A percentile compares a stretch with the other conserved stretches of the same genome.
Conservation (phyloP, 2,797 vertebrate species). For the Gymnothorax reevesii region DNA sequence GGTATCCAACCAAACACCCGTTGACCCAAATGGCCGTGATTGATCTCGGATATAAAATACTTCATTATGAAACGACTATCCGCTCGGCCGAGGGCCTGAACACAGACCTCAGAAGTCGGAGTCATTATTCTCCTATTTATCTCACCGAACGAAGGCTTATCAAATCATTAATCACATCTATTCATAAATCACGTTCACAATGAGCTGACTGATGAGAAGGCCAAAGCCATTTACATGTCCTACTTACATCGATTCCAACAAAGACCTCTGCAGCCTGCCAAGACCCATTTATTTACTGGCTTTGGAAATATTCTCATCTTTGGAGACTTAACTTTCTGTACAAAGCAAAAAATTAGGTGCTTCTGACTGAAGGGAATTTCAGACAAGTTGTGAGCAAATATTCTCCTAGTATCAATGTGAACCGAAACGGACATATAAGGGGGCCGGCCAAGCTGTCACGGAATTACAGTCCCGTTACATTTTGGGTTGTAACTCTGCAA, state of each 20-base stretch:
- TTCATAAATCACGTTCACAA: slow-evolving; percentile 32
- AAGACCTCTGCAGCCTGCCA: neutral
- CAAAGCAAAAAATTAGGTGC: neutral
- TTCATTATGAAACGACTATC: slow-evolving; percentile 24
- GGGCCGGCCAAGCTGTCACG: too few relatives aligned
- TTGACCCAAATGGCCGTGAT: slow-evolving; percentile 28
- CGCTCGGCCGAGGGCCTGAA: slow-evolving; percentile 25
- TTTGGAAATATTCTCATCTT: neutral
- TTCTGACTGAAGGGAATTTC: neutral
- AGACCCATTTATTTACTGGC: neutral
- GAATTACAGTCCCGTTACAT: too few relatives aligned
- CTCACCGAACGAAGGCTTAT: slow-evolving; percentile 28
- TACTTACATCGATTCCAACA: neutral
- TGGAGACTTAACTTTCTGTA: neutral
- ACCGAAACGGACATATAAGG: neutral
- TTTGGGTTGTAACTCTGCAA: too few relatives aligned
- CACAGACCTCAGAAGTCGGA: neutral
- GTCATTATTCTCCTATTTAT: slow-evolving; percentile 26
- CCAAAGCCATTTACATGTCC: neutral
- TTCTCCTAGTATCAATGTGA: neutral
- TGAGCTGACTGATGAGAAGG: slow-evolving; percentile 38
- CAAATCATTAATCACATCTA: slow-evolving; percentile 39
- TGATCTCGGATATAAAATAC: slow-evolving; percentile 32
- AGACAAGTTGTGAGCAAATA: neutral
- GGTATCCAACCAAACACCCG: slow-evolving; percentile 40